These are phyloP conservation scores for Tetramorium bicarinatum DNA, from an alignment of 2,888 invertebrate species.

Conservation along the genomic window DNA sequence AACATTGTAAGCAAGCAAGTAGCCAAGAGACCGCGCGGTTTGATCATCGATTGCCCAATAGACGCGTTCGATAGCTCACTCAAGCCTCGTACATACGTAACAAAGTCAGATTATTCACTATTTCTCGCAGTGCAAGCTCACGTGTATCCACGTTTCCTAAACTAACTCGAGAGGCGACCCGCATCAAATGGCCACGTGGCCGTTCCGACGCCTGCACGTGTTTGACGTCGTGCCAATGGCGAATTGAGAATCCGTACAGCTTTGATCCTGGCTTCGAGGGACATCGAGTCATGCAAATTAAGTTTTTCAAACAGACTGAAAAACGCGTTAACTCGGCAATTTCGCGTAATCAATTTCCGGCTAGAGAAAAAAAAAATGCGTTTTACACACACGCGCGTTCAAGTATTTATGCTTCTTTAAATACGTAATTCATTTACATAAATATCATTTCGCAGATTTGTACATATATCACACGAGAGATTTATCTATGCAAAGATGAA, in stretches of 20 bases:
- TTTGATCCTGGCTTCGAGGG: slow-evolving; percentile 28
- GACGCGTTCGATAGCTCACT: slow-evolving; percentile 26
- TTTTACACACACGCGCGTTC: not conserved
- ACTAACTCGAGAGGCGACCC: slow-evolving; percentile 39
- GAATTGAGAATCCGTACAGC: slow-evolving; percentile 26
- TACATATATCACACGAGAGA: not conserved
- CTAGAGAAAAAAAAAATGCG: not conserved
- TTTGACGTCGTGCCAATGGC: slow-evolving; percentile 47
- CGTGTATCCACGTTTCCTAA: slow-evolving; percentile 60
- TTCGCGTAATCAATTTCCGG: slow-evolving; percentile 14
- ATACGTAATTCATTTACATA: slow-evolving; percentile 21
- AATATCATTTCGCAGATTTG: slow-evolving; percentile 23
- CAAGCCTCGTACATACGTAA: slow-evolving; percentile 19
- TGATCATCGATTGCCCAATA: slow-evolving; percentile 32
- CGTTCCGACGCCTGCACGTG: slow-evolving; percentile 64
- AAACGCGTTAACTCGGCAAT: slow-evolving; percentile 18
- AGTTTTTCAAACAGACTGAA: slow-evolving; percentile 19
- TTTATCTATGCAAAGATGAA: slow-evolving; percentile 30
- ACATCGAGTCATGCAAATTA: slow-evolving; percentile 37
- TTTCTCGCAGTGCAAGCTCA: slow-evolving; percentile 61
- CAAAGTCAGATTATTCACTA: slow-evolving; percentile 54
- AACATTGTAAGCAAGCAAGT: not conserved
- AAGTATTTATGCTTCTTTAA: slow-evolving; percentile 6
- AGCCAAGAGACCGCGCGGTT: not conserved
- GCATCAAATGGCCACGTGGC: slow-evolving; percentile 67